Conservation (phyloP, 1,140 invertebrate species). For the Triops cancriformis region DNA sequence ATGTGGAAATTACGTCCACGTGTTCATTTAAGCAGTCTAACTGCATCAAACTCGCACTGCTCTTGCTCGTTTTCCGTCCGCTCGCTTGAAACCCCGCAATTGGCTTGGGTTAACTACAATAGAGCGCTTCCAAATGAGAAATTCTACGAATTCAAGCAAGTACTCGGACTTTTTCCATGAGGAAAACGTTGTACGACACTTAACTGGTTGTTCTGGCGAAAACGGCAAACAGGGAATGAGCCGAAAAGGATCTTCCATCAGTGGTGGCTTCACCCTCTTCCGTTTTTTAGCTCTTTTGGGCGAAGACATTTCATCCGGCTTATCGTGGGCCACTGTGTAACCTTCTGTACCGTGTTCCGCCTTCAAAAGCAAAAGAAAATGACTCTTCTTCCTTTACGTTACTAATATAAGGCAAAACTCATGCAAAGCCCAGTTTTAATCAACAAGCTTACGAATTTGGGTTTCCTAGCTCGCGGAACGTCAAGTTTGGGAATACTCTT, state of each 20-base stretch:
- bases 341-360: constrained; percentile 18
- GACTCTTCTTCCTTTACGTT: neutral
- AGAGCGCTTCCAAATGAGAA: too few relatives aligned
- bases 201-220: constrained; percentile 45
- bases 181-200: constrained; percentile 20
- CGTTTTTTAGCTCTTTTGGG: neutral
- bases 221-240: constrained; percentile 46
- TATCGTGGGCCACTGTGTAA: neutral
- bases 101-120: too few relatives aligned
- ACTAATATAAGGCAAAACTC: too few relatives aligned
- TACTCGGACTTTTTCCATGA: too few relatives aligned
- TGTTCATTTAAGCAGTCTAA: too few relatives aligned
- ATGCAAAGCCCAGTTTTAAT: too few relatives aligned
- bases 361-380: neutral
- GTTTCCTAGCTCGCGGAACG: neutral
- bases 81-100: too few relatives aligned
- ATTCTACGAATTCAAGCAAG: too few relatives aligned
- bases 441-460: neutral
- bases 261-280: constrained; percentile 34
- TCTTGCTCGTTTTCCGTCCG: too few relatives aligned
- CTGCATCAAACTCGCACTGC: too few relatives aligned
- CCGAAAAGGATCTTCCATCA: constrained; percentile 36
- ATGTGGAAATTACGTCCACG: too few relatives aligned
- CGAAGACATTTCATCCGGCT: neutral
- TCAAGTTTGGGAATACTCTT: neutral